Conservation (phyloP, 2,113 vertebrate genomes). For the Paramisgurnus dabryanus region DNA sequence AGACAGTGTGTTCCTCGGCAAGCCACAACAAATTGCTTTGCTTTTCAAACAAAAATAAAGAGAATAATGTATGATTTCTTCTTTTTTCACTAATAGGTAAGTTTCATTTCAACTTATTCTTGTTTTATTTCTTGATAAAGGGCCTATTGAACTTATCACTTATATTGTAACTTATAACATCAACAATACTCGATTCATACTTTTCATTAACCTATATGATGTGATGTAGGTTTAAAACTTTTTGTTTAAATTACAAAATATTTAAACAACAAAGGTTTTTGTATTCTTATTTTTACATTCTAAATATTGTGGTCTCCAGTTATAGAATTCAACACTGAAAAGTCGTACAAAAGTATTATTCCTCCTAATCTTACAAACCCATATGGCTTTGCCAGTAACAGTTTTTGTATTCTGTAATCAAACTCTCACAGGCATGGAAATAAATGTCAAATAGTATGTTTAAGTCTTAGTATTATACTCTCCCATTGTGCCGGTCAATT, state of each 20-base stretch:
- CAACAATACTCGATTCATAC: no score
- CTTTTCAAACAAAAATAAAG: slow-evolving; percentile 9
- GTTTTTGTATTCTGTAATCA: background rate
- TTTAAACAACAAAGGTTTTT: no score
- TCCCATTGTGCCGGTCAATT: slow-evolving; percentile 17
- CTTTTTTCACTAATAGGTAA: slow-evolving; percentile 61
- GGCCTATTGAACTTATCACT: no score
- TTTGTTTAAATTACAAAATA: no score
- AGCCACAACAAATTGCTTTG: slow-evolving; percentile 50
- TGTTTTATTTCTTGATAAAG: slow-evolving; percentile 10
- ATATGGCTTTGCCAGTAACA: background rate
- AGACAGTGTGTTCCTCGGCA: slow-evolving; percentile 53
- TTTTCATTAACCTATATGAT: no score
- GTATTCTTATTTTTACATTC: no score
- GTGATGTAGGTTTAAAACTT: no score
- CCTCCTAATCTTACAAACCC: background rate
- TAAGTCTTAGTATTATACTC: background rate
- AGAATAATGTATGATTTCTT: slow-evolving; percentile 63
- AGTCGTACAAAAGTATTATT: no score
- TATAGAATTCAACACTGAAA: no score
- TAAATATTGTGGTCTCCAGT: no score
- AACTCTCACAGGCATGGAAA: background rate
- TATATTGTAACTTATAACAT: no score
- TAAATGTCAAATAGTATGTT: background rate
- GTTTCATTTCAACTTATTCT: slow-evolving; percentile 44